Base-by-base conservation (phyloP, 2,113 vertebrate species). In the Cranoglanis bouderius region DNA sequence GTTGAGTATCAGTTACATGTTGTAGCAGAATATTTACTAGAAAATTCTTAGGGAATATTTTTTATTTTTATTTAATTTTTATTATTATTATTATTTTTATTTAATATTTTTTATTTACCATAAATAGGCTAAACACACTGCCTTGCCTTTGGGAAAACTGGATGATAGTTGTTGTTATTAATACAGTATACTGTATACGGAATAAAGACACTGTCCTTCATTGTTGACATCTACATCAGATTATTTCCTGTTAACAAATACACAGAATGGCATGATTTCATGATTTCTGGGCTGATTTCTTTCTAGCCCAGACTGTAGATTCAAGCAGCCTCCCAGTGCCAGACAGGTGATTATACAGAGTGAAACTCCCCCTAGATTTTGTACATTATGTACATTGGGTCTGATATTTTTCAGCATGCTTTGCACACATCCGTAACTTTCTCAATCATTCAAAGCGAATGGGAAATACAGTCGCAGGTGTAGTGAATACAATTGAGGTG, bases 101-200 rank as follows among this genome's bases (percentile, higher is more conserved):
- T n/a, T n/a, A 51, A n/a, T 80, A 29, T 51, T 80, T 26, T 18
- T 12, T 49, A n/a, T 49, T 78, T 80, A 53, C 49, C 46, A 32
- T 32, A 51, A 51, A 61, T 4, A 46, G 6, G 1, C 7, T 84
- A n/a, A 49, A 84, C 26, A 18, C n/a, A 67, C 14, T 4, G 18
- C 16, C 77, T 78, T 86, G 51, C 67, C 67, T 75, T 57, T 86
- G 2, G 26, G 13, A 16, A 61, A 86, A 55, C 46, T 72, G 61
- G n/a, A 24, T 35, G 21, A 85, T 26, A 10, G 65, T 74, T 70
- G 24, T 55, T 32, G 59, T 63, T 63, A 8, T 59, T 8, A 32
- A 85, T 38, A 57, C 13, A 55, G 26, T 40, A 35, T 40, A 53
- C 51, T 14, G 51, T 53, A 74, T 86, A 43, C 18, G 26, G n/a